These are phyloP conservation scores for Ditylenchus weischeri DNA, from an alignment of 2,888 invertebrate genomes.

Conservation along the genomic window DNA sequence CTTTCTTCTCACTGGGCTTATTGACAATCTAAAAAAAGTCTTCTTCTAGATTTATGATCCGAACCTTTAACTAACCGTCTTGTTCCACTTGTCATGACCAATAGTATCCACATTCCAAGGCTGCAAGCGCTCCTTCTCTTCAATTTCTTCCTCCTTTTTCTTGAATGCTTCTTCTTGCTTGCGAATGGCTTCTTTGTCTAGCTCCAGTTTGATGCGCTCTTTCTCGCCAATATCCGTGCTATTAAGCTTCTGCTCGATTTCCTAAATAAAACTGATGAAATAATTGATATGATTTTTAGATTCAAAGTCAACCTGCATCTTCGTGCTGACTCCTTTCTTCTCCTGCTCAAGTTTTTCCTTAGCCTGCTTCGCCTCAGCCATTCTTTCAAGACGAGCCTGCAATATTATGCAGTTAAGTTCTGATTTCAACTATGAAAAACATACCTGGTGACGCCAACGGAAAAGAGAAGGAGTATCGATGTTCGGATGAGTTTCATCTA, in stretches of 20 bases:
- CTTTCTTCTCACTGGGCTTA: no score
- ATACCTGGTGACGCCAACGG: slow-evolving; percentile 87
- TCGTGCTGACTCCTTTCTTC: slow-evolving; percentile 32
- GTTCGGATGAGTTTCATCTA: slow-evolving; percentile 97
- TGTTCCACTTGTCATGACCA: no score
- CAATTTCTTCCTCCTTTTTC: slow-evolving; percentile 63
- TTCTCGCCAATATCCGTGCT: slow-evolving; percentile 39
- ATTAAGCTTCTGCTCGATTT: slow-evolving; percentile 46
- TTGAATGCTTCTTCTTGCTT: slow-evolving; percentile 70
- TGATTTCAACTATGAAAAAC: no score
- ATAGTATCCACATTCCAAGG: slow-evolving; percentile 99
- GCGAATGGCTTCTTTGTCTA: slow-evolving; percentile 71
- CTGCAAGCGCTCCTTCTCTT: slow-evolving; percentile 63
- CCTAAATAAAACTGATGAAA: slow-evolving; percentile 30
- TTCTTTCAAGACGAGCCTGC: slow-evolving; percentile 77
- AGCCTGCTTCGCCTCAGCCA: slow-evolving; percentile 63
- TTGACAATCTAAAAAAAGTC: no score
- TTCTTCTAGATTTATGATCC: no score
- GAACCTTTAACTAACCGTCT: slow-evolving; percentile 68
- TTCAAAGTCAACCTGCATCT: slow-evolving; percentile 27
- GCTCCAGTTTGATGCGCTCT: slow-evolving; percentile 38
- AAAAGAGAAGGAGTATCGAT: slow-evolving; percentile 96
- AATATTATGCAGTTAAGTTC: background rate
- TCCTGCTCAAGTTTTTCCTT: slow-evolving; percentile 61
- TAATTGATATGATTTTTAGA: background rate